A percentile compares a stretch with the other conserved stretches of the same genome.
These are phyloP conservation scores for Chrysomela aeneicollis DNA, from an alignment of 2,888 invertebrate genomes.

Conservation along the genomic window DNA sequence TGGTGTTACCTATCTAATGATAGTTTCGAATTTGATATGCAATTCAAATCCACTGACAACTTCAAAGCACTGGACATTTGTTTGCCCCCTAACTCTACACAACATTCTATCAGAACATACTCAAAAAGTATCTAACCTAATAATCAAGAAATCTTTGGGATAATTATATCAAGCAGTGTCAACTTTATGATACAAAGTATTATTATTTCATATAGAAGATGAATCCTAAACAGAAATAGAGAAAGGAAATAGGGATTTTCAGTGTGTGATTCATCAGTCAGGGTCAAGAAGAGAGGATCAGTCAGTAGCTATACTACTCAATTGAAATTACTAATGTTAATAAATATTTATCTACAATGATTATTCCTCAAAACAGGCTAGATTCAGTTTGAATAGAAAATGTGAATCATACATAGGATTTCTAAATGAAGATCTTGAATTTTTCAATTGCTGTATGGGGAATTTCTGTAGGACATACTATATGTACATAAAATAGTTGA, in stretches of 20 bases:
- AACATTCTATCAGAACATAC: no score
- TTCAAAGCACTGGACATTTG: no score
- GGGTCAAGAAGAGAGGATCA: slow-evolving; percentile 33
- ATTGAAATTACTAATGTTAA: slow-evolving; percentile 32
- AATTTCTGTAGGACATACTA: slow-evolving; percentile 30
- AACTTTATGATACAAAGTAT: not conserved
- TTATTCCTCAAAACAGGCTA: slow-evolving; percentile 22
- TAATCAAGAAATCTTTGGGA: not conserved
- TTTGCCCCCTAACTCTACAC: no score
- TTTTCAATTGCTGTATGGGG: slow-evolving; percentile 8
- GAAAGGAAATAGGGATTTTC: not conserved
- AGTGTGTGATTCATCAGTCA: slow-evolving; percentile 25
- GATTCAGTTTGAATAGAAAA: slow-evolving; percentile 27
- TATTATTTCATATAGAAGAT: not conserved
- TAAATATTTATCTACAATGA: slow-evolving; percentile 38
- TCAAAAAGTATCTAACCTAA: no score
- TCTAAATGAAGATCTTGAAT: not conserved
- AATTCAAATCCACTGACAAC: no score
- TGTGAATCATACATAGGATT: slow-evolving; percentile 11
- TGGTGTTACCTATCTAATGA: no score
- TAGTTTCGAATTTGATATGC: no score
- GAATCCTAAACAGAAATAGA: not conserved
- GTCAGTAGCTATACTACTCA: slow-evolving; percentile 37
- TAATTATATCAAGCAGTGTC: not conserved
- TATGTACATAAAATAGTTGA: slow-evolving; percentile 44